Base-by-base conservation (phyloP, 1,140 invertebrate species). In the Odontomachus brunneus region DNA sequence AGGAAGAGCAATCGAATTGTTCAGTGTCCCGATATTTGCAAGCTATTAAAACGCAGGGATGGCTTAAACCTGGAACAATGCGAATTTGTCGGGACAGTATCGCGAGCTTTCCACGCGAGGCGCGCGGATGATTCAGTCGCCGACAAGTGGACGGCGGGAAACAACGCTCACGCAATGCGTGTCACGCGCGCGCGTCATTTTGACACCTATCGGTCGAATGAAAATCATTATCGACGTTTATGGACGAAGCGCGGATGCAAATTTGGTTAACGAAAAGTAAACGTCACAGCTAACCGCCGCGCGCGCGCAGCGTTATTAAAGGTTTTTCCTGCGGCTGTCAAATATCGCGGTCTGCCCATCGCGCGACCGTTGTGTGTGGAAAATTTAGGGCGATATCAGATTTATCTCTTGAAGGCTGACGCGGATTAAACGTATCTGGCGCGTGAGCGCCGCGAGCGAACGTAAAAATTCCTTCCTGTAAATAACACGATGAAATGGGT, bases 161-260 rank as follows among this genome's bases (percentile, higher is more conserved):
- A 80, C 87, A 88, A 44, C 38, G 38, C 71, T 71, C 53, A 48
- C 71, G 51, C 65, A 76, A 84, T 73, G 69, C 69, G n/a, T 62
- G 82, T 81, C 85, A 75, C 65, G 57, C 51, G 57, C 29, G 71
- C 38, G 55, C 71, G 83, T 80, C 75, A 88, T 88, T 88, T 88
- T 88, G 87, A 88, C 83, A 84, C 55, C 87, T 73, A 80, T 80
- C 67, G 67, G 62, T 73, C 57, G 55, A 65, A 57, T 78, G 76
- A 69, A 72, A 88, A 87, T 78, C 84, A 88, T 72, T 83, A 85
- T 88, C 75, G 82, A 60, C 85, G 63, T 87, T 84, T 74, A 80
- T 80, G 65, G 82, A 82, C 49, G 55, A 11, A 17, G n/a, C 29
- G 12, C 84, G 63, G 38, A 38, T 59, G 63, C 65, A 80, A 80